Conservation (phyloP, 1,140 invertebrate genomes). For the Pristionchus pacificus region DNA sequence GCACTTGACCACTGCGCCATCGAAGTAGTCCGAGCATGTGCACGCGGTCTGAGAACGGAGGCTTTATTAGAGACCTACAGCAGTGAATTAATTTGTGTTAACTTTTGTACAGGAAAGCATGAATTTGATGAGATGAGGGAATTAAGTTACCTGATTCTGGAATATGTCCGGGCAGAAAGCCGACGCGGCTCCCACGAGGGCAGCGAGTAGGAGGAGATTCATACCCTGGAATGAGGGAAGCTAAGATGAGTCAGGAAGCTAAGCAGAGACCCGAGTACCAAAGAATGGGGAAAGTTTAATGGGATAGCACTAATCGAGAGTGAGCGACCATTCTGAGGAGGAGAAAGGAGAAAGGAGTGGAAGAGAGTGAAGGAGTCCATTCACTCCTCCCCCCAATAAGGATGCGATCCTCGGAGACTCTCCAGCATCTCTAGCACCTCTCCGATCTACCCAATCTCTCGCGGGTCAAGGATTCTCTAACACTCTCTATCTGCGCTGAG, state of each 20-base stretch:
- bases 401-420: no score
- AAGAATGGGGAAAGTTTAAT: slow-evolving; percentile 18
- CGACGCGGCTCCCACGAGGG: slow-evolving; percentile 3
- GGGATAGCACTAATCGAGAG: slow-evolving; percentile 9
- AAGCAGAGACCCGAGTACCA: slow-evolving; percentile 20
- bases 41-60: slow-evolving; percentile 29
- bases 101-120: slow-evolving; percentile 3
- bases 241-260: no score
- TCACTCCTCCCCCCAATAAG: not conserved
- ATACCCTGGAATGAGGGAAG: not conserved
- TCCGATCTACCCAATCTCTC: not conserved
- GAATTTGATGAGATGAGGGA: not conserved
- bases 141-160: slow-evolving; percentile 38
- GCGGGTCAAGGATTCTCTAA: not conserved
- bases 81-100: no score
- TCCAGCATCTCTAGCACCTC: not conserved
- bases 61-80: no score
- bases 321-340: slow-evolving; percentile 13
- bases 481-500: no score
- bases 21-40: slow-evolving; percentile 51
- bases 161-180: slow-evolving; percentile 47
- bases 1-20: slow-evolving; percentile 55
- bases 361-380: not conserved
- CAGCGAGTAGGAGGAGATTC: slow-evolving; percentile 21
- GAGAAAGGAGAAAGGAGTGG: slow-evolving; percentile 10